A percentile compares a stretch with the other conserved stretches of the same genome.
Evolutionary conservation across 64 coral and sea anemone genomes (phyloP).

Genomic region (Montipora sp.): DNA sequence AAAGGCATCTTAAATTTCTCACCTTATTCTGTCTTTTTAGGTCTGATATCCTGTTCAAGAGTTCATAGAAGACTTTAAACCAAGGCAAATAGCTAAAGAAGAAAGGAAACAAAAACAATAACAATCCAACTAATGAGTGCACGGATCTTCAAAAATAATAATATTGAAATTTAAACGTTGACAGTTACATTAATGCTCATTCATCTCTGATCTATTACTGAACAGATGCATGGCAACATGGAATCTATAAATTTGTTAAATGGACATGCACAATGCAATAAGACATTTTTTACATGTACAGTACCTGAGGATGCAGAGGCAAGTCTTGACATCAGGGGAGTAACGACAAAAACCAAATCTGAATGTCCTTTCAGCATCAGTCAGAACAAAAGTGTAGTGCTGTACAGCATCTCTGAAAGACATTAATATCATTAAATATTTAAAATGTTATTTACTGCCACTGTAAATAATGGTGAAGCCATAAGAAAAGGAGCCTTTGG

Average conservation of each 20-base stretch:
- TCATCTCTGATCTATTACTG: too few species aligned
- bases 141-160: too few species aligned
- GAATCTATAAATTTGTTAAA: too few species aligned
- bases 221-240: too few species aligned
- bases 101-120: background rate
- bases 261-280: too few species aligned
- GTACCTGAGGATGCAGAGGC: slow-evolving; percentile 95
- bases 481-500: too few species aligned
- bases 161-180: too few species aligned
- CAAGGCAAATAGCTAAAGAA: slow-evolving; percentile 89
- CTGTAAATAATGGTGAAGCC: background rate
- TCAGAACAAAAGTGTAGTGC: slow-evolving; percentile 94
- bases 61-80: slow-evolving; percentile 93
- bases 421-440: background rate
- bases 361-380: slow-evolving; percentile 87
- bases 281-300: too few species aligned
- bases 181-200: too few species aligned
- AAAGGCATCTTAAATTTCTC: background rate
- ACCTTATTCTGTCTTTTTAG: slow-evolving; percentile 84
- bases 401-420: slow-evolving; percentile 89
- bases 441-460: background rate
- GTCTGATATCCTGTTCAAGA: slow-evolving; percentile 93
- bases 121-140: background rate
- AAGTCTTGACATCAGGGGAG: slow-evolving; percentile 91
- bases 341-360: slow-evolving; percentile 98